These are phyloP conservation scores for Holothuria scabra DNA, from an alignment of 53 echinoderm and acorn worm species.

Conservation along the genomic window DNA sequence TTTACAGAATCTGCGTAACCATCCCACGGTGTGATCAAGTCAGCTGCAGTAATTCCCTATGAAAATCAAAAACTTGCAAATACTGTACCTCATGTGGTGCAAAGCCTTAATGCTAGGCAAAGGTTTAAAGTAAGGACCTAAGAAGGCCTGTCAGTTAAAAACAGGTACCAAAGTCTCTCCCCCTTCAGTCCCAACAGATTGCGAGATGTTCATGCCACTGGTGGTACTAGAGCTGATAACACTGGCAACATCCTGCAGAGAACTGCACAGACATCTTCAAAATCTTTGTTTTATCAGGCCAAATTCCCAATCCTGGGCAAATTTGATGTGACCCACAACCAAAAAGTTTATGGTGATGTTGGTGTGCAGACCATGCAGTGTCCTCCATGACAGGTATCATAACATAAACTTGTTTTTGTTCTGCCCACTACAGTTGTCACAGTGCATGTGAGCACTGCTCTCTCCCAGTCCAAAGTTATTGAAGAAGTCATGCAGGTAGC, in stretches of 20 bases:
- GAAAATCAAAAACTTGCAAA: no score
- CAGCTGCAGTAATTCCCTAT: no score
- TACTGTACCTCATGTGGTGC: slow-evolving; percentile 68
- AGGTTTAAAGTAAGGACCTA: slow-evolving; percentile 56
- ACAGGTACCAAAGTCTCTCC: slow-evolving; percentile 47
- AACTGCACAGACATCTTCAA: slow-evolving; percentile 23
- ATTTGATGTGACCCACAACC: slow-evolving; percentile 10
- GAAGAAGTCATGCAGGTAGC: slow-evolving; percentile 64
- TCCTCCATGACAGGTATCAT: slow-evolving; percentile 57
- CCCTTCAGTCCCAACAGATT: slow-evolving; percentile 60
- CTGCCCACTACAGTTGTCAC: slow-evolving; percentile 67
- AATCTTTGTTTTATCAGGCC: slow-evolving; percentile 51
- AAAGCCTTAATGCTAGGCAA: slow-evolving; percentile 62
- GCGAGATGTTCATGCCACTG: slow-evolving; percentile 58
- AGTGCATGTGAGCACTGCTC: slow-evolving; percentile 38
- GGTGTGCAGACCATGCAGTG: slow-evolving; percentile 45
- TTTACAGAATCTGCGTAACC: no score
- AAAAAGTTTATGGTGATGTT: slow-evolving; percentile 6
- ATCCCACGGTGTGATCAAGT: no score
- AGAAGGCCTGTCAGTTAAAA: slow-evolving; percentile 69
- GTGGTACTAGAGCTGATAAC: slow-evolving; percentile 32
- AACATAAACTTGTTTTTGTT: slow-evolving; percentile 68
- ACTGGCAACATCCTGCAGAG: slow-evolving; percentile 51
- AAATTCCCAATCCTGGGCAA: slow-evolving; percentile 48
- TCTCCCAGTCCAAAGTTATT: slow-evolving; percentile 55